Base-by-base conservation (phyloP, 2,113 vertebrate genomes). In the Dromaius novaehollandiae region DNA sequence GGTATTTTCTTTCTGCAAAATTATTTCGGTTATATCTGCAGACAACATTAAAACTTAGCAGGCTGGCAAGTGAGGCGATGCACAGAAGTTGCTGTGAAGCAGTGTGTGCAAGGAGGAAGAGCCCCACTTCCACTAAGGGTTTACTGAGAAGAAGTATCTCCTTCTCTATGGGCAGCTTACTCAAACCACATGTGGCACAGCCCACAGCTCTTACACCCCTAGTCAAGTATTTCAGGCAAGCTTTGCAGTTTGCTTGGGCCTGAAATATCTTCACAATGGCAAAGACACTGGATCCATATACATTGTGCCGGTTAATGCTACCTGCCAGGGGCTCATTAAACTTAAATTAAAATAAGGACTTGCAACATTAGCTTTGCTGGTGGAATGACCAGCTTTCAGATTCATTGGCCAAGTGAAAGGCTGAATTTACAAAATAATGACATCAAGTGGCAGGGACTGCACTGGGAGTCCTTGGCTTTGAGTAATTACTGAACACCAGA, bases 81-180 rank as follows among this genome's bases (percentile, higher is more conserved):
- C n/a, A 28, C 1, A 13, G 44, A 8, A 42, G 20, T 17, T 21
- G 22, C 24, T 34, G 12, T 10, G 16, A 6, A 3, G 46, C 5
- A 24, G 28, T 2, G 1, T 11, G 3, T 1, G 17, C 14, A 13
- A 61, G n/a, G n/a, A 73, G 17, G 64, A 28, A 44, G n/a, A 87
- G 26, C 15, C 20, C 9, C 0, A 1, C 17, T 90, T 78, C 65
- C 25, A 61, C 16, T 19, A 22, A 24, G 0, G 3, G 8, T 5
- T 60, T 25, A 24, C 17, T 1, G 28, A 32, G 74, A 46, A 32
- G 74, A n/a, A 79, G 18, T 19, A 38, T 48, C 56, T 61, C 56
- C 74, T 75, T 26, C 38, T 0, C 0, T 9, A 7, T 0, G 9
- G 28, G 8, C 34, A 80, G 32, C 12, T 75, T 32, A 32, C 34